Conservation (phyloP, 1,140 invertebrate species). For the Drosophila kanapiae region DNA sequence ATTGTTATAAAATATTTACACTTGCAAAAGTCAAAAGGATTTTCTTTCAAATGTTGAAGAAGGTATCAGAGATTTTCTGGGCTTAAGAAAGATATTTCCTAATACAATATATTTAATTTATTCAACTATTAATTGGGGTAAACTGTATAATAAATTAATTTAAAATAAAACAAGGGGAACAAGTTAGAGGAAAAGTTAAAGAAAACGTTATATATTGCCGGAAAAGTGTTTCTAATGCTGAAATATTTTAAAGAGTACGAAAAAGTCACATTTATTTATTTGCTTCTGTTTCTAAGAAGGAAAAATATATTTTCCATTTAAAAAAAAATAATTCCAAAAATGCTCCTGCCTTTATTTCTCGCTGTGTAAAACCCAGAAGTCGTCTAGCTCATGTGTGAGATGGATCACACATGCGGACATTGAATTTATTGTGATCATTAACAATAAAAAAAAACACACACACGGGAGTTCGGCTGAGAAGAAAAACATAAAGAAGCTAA, state of each 20-base stretch:
- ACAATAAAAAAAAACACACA: not conserved
- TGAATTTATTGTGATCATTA: slow-evolving; percentile 50
- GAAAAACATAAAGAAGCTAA: slow-evolving; percentile 15
- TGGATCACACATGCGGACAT: slow-evolving; percentile 43
- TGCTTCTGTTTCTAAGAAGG: not conserved
- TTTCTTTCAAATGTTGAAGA: too few species aligned
- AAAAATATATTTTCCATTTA: not conserved
- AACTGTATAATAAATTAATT: too few species aligned
- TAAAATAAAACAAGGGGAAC: too few species aligned
- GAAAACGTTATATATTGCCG: too few species aligned
- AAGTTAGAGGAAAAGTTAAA: too few species aligned
- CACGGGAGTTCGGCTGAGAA: slow-evolving; percentile 11
- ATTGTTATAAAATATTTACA: slow-evolving; percentile 9
- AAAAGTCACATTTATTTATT: not conserved
- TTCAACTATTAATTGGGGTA: too few species aligned
- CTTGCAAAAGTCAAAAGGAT: not conserved
- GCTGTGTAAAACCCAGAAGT: slow-evolving; percentile 32
- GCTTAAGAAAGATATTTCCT: too few species aligned
- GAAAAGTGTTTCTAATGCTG: too few species aligned
- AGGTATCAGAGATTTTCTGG: too few species aligned
- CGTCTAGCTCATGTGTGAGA: slow-evolving; percentile 11
- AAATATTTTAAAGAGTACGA: too few species aligned
- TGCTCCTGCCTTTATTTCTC: not conserved
- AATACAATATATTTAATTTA: too few species aligned
- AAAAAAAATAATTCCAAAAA: not conserved